phyloP scores from a whole-genome alignment of 2,888 invertebrate species.

The Deilephila porcellus region DNA sequence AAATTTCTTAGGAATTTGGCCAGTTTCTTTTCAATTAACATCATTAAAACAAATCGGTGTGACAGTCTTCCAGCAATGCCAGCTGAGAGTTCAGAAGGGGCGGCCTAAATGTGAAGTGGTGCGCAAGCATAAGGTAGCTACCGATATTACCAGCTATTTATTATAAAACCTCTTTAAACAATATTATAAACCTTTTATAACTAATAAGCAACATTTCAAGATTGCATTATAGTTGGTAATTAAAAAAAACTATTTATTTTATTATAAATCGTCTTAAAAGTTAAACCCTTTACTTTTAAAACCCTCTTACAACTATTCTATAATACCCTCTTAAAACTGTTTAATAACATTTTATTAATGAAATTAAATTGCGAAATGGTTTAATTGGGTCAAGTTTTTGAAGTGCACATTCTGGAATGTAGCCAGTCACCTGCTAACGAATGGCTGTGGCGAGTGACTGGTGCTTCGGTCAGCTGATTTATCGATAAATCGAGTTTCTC shows the following conservation, averaged over 20 bases:
- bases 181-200: no score
- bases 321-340: no score
- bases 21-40: not conserved
- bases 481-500: not conserved
- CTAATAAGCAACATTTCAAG: no score
- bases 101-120: conserved; percentile 66
- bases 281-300: not conserved
- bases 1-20: no score
- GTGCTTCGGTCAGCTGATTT: conserved; percentile 1
- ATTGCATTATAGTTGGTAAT: no score
- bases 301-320: no score
- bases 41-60: conserved; percentile 34
- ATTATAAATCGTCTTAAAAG: not conserved
- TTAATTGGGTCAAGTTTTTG: conserved; percentile 20
- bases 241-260: conserved; percentile 33
- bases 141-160: conserved; percentile 49
- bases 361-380: conserved; percentile 6
- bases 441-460: not conserved
- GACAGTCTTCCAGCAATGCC: conserved; percentile 37
- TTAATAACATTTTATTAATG: not conserved
- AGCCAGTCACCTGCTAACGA: conserved; percentile 16
- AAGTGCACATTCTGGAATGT: not conserved
- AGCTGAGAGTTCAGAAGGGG: conserved; percentile 50
- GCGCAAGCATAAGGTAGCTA: conserved; percentile 57
- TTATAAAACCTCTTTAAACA: conserved; percentile 4